Percentiles rank a stretch among this genome's conserved stretches.
Evolutionary conservation across 2,113 vertebrate genomes (phyloP).

Genomic region (Cyprinodon tularosa): DNA sequence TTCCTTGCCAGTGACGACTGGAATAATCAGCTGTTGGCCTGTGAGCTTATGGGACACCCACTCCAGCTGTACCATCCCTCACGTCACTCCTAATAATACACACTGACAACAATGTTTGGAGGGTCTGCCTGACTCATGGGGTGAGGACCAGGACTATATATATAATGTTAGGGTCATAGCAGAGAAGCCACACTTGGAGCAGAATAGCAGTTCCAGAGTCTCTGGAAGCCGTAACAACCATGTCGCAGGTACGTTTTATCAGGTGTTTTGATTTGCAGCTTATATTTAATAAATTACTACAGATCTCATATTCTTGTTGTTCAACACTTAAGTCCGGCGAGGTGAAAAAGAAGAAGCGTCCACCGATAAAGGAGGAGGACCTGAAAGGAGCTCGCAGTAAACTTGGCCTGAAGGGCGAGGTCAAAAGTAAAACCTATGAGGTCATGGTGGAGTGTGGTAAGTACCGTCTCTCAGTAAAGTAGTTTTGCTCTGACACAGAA

Average conservation of each 20-base stretch:
- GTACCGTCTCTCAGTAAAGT: constrained; percentile 29
- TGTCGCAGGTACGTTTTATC: constrained; percentile 87
- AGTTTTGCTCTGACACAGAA: constrained; percentile 2
- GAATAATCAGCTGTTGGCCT: constrained; percentile 72
- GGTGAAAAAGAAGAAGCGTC: constrained; percentile 93
- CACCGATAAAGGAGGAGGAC: constrained; percentile 94
- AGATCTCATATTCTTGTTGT: not conserved
- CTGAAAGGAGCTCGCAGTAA: constrained; percentile 93
- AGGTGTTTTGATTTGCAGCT: not conserved
- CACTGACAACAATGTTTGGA: constrained; percentile 72
- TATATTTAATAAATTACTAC: not conserved
- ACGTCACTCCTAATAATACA: constrained; percentile 80
- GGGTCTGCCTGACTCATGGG: constrained; percentile 48
- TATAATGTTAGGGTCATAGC: constrained; percentile 50
- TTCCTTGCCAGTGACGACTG: constrained; percentile 6
- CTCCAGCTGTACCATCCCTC: constrained; percentile 61
- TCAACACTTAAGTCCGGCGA: constrained; percentile 67
- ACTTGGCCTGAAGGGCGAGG: constrained; percentile 87
- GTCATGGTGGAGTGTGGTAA: constrained; percentile 95
- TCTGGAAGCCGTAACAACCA: constrained; percentile 58
- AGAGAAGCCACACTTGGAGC: constrained; percentile 28
- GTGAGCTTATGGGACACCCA: constrained; percentile 45
- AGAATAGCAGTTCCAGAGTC: constrained; percentile 17
- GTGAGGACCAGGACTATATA: constrained; percentile 67
- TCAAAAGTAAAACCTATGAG: constrained; percentile 97